Evolutionary conservation across 2,888 invertebrate genomes (phyloP), one percentile per base, ranked within the genome.

Genomic region (Microchrysa polita): DNA sequence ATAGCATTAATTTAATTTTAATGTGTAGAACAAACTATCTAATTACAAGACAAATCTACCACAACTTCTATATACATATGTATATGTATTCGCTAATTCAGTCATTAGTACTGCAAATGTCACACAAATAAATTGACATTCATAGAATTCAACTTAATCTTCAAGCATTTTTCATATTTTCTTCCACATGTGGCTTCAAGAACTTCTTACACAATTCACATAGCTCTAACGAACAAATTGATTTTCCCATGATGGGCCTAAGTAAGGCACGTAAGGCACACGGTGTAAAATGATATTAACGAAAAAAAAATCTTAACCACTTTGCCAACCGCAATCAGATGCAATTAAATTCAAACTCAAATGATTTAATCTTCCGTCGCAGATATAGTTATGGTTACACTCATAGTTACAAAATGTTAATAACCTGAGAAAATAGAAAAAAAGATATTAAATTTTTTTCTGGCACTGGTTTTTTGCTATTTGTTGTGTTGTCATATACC

Each of bases 361-460:
- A 34, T 60, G 60, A 60, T 27, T 60, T 27, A 27, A 60, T 60
- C 60, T 60, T 10, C 5, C 27, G 23, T 12, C 23, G n/a, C n/a
- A n/a, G 60, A 60, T 14, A n/a, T 60, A 60, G 60, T 60, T 60
- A 27, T 20, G 60, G 60, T 60, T 60, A 16, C 60, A 27, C 60
- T 60, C 23, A n/a, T n/a, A 27, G 27, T 60, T 27, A 27, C 60
- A 60, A 60, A 60, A 60, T 27, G 20, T 27, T 60, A 60, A 60
- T 23, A 60, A 22, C 34, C 23, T 60, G 60, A 12, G 1, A 27
- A 60, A 10, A 27, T 23, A 60, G 14, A 60, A n/a, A 48, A n/a
- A 48, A 48, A n/a, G n/a, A 48, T 48, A n/a, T 48, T 48, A 48
- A n/a, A 42, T 42, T 48, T 48, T n/a, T 10, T 48, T 48, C 48